These are phyloP conservation scores for Acanthosepion pharaonis DNA, from an alignment of 2,888 invertebrate genomes.

Conservation along the genomic window DNA sequence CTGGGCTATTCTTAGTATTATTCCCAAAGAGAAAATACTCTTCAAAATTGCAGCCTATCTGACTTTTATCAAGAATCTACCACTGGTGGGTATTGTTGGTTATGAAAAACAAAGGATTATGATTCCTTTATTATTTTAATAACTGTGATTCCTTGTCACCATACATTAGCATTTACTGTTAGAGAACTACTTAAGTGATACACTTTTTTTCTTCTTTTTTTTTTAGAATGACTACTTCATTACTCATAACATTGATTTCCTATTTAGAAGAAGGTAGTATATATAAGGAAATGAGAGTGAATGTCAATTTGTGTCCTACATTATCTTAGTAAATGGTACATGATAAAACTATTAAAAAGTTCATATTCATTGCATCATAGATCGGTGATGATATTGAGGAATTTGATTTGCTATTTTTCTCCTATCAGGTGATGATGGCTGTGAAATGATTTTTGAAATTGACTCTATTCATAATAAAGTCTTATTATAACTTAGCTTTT, in stretches of 20 bases:
- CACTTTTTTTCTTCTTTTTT: background rate
- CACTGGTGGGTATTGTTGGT: background rate
- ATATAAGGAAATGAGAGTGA: background rate
- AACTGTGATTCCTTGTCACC: background rate
- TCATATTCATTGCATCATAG: background rate
- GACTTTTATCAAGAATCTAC: background rate
- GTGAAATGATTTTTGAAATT: too few species aligned
- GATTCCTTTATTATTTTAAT: background rate
- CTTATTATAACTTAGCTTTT: too few species aligned
- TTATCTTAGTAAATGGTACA: background rate
- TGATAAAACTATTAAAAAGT: background rate
- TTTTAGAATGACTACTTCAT: background rate
- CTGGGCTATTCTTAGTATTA: background rate
- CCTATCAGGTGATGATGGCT: too few species aligned
- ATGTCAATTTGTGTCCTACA: background rate
- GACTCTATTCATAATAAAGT: too few species aligned
- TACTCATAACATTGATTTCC: constrained; percentile 21
- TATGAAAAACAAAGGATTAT: background rate
- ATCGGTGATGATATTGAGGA: too few species aligned
- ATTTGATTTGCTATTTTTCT: too few species aligned
- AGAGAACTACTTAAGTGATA: background rate
- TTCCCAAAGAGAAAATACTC: background rate
- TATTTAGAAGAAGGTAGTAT: background rate
- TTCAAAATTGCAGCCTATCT: background rate
- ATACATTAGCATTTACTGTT: background rate